Evolutionary conservation across 2,113 vertebrate genomes (phyloP).

Genomic region (Calyptomena viridis): DNA sequence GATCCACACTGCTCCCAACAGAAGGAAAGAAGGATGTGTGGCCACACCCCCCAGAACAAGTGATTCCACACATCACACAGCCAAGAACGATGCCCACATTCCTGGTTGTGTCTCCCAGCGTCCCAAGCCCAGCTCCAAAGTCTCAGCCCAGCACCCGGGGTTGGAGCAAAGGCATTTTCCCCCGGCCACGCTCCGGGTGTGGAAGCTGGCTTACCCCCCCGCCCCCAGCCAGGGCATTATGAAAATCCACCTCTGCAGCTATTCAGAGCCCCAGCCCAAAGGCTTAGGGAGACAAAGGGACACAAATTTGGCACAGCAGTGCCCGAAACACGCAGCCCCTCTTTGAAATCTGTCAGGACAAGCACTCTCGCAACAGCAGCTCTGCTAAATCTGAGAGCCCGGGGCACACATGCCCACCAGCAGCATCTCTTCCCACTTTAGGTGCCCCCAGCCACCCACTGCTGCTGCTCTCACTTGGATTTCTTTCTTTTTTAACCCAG

Average conservation of each 20-base stretch:
- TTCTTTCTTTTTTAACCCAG: neutral
- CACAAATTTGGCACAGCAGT: neutral
- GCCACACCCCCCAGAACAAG: neutral
- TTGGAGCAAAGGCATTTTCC: neutral
- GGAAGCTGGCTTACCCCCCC: neutral
- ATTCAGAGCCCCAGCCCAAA: slow-evolving; percentile 14
- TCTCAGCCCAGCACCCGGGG: neutral
- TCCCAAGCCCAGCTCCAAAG: neutral
- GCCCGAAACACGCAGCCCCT: neutral
- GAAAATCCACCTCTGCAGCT: slow-evolving; percentile 28
- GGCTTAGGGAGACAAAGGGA: slow-evolving; percentile 48
- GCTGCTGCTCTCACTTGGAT: neutral
- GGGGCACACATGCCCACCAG: neutral
- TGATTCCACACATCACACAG: neutral
- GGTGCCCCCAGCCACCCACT: neutral
- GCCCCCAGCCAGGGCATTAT: neutral
- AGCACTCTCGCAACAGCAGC: neutral
- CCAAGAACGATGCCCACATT: fast-evolving
- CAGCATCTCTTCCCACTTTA: neutral
- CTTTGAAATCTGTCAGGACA: slow-evolving; percentile 31
- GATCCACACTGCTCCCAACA: neutral
- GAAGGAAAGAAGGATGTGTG: neutral
- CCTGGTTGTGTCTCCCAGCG: neutral
- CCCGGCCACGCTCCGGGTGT: neutral
- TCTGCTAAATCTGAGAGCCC: neutral